Evolutionary conservation across 2,113 vertebrate species (phyloP).

Genomic region (Neogobius melanostomus): DNA sequence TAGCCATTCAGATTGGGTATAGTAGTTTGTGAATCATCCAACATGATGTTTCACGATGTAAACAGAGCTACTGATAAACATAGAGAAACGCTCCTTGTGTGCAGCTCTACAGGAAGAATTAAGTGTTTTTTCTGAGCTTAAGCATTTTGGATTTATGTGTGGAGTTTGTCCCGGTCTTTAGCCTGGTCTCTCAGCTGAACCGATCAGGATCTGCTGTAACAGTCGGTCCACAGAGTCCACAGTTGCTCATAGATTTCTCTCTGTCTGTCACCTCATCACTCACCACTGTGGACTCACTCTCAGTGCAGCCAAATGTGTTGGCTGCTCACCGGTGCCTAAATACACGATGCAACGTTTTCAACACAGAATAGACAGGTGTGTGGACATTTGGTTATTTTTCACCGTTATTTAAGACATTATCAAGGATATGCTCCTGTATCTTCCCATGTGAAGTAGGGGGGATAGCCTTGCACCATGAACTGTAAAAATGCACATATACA

Average conservation of each 20-base stretch:
- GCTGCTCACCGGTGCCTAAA: not conserved
- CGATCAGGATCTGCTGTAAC: not conserved
- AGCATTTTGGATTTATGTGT: constrained; percentile 15
- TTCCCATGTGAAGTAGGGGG: too few species aligned
- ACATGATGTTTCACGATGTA: too few species aligned
- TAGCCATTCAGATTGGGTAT: too few species aligned
- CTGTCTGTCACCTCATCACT: constrained; percentile 36
- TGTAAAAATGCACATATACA: too few species aligned
- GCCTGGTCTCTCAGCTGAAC: constrained; percentile 33
- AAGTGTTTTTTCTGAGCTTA: constrained; percentile 11
- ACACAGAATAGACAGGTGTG: too few species aligned
- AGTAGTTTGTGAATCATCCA: too few species aligned
- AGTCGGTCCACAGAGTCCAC: constrained; percentile 28
- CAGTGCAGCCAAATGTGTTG: not conserved
- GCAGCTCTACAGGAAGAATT: constrained; percentile 5
- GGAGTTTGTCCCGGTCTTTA: constrained; percentile 20
- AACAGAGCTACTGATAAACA: too few species aligned
- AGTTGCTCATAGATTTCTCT: constrained; percentile 35
- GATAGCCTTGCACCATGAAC: not conserved
- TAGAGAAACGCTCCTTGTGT: not conserved
- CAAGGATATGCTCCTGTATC: not conserved
- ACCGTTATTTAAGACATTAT: not conserved
- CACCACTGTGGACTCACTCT: constrained; percentile 29
- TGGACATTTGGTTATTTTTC: too few species aligned
- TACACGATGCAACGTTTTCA: not conserved